Evolutionary conservation across 2,113 vertebrate genomes (phyloP).

Genomic region (Alces alces): DNA sequence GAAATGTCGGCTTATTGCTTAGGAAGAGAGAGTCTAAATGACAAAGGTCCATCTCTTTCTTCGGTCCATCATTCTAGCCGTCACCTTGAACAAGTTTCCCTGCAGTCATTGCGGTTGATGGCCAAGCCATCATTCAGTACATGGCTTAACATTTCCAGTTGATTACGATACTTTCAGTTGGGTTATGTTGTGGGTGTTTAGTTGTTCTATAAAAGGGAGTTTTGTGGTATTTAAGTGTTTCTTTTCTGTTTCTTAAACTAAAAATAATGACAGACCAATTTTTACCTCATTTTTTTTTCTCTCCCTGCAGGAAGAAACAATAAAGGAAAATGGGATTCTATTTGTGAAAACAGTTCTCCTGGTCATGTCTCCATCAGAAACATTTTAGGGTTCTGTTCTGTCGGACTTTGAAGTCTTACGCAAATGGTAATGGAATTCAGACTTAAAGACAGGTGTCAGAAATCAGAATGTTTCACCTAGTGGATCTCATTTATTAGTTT

Average conservation of each 20-base stretch:
- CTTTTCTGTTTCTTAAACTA: slow-evolving; percentile 52
- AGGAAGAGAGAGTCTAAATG: neutral
- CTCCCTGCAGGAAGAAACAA: slow-evolving; percentile 43
- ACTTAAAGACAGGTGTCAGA: neutral
- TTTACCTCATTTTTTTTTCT: neutral
- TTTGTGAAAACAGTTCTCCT: neutral
- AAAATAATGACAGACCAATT: slow-evolving; percentile 44
- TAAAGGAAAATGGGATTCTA: slow-evolving; percentile 38
- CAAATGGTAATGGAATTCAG: neutral
- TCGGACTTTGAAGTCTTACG: neutral
- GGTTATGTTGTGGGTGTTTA: neutral
- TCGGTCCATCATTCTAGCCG: neutral
- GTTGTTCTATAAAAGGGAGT: slow-evolving; percentile 32
- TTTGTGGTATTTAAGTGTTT: slow-evolving; percentile 52
- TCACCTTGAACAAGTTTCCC: neutral
- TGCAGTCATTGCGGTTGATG: neutral
- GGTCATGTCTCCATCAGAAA: slow-evolving; percentile 7
- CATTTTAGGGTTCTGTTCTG: neutral
- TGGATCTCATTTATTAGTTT: neutral
- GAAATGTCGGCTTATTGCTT: neutral
- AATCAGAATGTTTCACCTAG: neutral
- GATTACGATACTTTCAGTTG: neutral
- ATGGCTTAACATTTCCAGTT: neutral
- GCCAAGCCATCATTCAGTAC: neutral
- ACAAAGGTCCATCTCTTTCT: neutral